phyloP scores from a whole-genome alignment of 2,888 invertebrate genomes.

The Camponotus fellah region DNA sequence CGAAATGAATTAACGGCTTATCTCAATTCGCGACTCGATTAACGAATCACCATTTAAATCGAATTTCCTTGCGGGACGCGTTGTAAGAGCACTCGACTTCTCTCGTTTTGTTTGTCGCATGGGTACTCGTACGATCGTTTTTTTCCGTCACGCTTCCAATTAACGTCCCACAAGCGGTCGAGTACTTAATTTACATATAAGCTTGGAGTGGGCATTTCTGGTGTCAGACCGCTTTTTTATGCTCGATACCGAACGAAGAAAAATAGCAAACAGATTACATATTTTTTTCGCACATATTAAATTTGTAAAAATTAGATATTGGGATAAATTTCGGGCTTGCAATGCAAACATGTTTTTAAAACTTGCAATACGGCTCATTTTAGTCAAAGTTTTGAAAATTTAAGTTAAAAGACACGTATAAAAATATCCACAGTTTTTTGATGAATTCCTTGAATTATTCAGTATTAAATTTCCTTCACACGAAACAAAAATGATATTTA shows the following conservation, averaged over 20 bases:
- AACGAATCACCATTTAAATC: constrained; percentile 51
- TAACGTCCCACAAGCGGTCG: constrained; percentile 57
- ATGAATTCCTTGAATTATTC: background rate
- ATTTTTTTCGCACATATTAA: background rate
- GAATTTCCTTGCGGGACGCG: constrained; percentile 41
- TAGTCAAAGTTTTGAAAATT: background rate
- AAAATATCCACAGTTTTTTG: background rate
- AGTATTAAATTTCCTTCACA: no score
- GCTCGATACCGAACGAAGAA: background rate
- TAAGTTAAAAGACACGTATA: background rate
- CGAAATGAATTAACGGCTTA: background rate
- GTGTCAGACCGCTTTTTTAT: constrained; percentile 50
- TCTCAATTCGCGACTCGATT: constrained; percentile 32
- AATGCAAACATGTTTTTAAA: background rate
- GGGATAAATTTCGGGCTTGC: background rate
- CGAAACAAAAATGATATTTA: background rate
- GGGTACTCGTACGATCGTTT: constrained; percentile 28
- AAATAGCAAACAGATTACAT: background rate
- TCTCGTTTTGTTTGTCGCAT: constrained; percentile 40
- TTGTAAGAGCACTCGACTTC: constrained; percentile 36
- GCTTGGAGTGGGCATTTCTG: constrained; percentile 58
- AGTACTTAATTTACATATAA: constrained; percentile 64
- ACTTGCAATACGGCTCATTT: background rate
- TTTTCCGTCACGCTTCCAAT: constrained; percentile 58
- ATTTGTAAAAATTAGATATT: background rate